Evolutionary conservation across 2,888 invertebrate species (phyloP), one percentile per base, ranked within the genome.

Genomic region (Lymantria monacha): DNA sequence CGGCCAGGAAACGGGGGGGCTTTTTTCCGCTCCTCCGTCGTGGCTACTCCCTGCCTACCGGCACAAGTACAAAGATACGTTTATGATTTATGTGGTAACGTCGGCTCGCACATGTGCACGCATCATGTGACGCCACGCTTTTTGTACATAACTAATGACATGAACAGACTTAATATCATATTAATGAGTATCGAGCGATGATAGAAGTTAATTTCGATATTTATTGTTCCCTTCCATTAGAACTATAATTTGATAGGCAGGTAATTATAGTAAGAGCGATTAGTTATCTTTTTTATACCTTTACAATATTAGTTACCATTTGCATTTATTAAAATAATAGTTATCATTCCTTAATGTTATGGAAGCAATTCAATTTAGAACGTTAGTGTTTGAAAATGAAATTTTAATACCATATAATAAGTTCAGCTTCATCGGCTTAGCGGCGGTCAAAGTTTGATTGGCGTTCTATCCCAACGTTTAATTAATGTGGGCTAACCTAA

Each of bases 401-500:
- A 85, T 87, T 90, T 88, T 88, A 88, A 89, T 89, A 80, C 85
- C 80, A 83, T 83, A 85, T 89, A 88, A 89, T 88, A 86, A 85
- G 86, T 88, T 81, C 70, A 81, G 87, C 82, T 86, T 83, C 81
- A 83, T 81, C 82, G 83, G 87, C 84, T 89, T 87, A 88, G 81
- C 76, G 72, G 79, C 79, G 89, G 87, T 89, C 89, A 89, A 85
- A 88, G 83, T 91, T 88, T 90, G 89, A 90, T 90, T 89, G 88
- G 88, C 87, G 83, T 83, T 81, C 83, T 85, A 87, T 84, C 82
- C 84, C 82, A 74, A 77, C 81, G 79, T 85, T 83, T 89, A 88
- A 90, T 90, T 89, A 89, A 89, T 89, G 85, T 83, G 79, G 76
- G 76, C 76, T 76, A 76, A 80, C 78, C 77, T 77, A 76, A 76